A percentile compares a stretch with the other conserved stretches of the same genome.
phyloP scores from a whole-genome alignment of 2,113 vertebrate species.

The Rhipidura dahli region DNA sequence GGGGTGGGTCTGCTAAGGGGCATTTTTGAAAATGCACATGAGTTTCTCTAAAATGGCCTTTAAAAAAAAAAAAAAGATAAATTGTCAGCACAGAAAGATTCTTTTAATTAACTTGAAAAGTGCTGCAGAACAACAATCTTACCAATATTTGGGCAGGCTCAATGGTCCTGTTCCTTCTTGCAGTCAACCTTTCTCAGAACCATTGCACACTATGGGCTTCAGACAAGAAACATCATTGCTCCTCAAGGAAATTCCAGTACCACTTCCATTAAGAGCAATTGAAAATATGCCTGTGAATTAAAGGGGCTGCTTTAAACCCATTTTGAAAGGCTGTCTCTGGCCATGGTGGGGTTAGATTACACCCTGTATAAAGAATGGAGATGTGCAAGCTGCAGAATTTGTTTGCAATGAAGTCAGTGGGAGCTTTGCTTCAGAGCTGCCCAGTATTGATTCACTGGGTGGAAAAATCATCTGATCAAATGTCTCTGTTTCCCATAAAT shows the following conservation, averaged over 20 bases:
- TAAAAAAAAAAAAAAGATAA: neutral
- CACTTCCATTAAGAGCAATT: neutral
- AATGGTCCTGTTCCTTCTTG: neutral
- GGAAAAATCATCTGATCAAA: constrained; percentile 55
- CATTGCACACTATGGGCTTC: neutral
- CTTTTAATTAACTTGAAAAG: neutral
- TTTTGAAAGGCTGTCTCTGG: neutral
- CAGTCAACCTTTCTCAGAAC: neutral
- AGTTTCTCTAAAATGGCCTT: rapidly evolving
- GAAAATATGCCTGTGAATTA: neutral
- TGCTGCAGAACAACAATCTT: neutral
- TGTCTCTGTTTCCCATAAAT: constrained; percentile 24
- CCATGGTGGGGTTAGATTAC: neutral
- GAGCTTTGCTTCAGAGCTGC: neutral
- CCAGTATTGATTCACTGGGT: neutral
- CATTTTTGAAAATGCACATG: neutral
- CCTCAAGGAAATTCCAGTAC: neutral
- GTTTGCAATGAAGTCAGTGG: neutral
- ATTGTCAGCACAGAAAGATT: neutral
- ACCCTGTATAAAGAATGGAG: neutral
- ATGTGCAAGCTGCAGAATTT: neutral
- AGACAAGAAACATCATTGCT: neutral
- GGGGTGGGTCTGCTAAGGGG: neutral
- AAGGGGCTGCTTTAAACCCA: neutral
- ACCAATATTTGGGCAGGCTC: rapidly evolving